Conservation (phyloP, 2,797 vertebrate species). For the Halcyon smyrnensis region DNA sequence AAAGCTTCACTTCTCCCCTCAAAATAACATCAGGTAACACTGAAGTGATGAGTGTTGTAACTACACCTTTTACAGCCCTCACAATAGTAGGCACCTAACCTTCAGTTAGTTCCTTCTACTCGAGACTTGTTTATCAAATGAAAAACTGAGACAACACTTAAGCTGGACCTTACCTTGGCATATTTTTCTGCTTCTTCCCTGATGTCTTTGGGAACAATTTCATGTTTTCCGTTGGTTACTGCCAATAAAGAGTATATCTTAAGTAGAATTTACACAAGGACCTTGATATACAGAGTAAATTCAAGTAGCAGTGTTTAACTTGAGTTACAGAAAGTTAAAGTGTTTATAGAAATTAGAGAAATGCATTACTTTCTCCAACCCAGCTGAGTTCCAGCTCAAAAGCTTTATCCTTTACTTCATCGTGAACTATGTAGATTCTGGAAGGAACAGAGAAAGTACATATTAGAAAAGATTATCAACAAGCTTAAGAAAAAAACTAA, state of each 20-base stretch:
- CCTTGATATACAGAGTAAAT: neutral
- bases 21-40: fast-evolving
- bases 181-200: conserved; percentile 97
- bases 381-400: conserved; percentile 98
- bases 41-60: neutral
- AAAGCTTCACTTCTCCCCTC: neutral
- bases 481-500: neutral
- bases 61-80: neutral
- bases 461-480: neutral
- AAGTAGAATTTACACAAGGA: neutral
- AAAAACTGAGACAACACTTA: neutral
- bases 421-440: conserved; percentile 98
- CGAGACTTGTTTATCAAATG: neutral
- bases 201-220: conserved; percentile 95
- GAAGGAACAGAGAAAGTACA: conserved; percentile 40
- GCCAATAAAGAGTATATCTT: conserved; percentile 3
- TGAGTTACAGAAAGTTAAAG: neutral
- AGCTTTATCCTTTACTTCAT: conserved; percentile 98
- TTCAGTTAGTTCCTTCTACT: neutral
- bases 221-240: conserved; percentile 97
- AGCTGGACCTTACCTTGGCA: conserved; percentile 87
- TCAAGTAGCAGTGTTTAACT: neutral
- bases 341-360: neutral
- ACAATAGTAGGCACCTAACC: too few relatives aligned
- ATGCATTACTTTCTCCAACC: conserved; percentile 92